Base-by-base conservation (phyloP, 2,888 invertebrate species). In the Melieria crassipennis region DNA sequence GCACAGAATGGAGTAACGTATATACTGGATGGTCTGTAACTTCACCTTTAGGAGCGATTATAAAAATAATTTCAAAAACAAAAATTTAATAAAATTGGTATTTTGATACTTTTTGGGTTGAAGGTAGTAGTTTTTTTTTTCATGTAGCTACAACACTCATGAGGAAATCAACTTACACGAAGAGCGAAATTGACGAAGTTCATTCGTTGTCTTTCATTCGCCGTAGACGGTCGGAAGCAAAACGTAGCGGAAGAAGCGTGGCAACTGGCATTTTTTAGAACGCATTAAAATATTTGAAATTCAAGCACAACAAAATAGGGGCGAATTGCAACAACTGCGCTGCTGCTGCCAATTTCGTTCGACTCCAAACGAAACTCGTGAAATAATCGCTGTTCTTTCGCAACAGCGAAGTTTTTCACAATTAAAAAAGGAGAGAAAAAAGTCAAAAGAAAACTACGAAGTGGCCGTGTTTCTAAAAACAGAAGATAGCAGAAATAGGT, bases 171-270 rank as follows among this genome's bases (percentile, higher is more conserved):
- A 30, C 30, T 30, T 30, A 30, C 30, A 30, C 30, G 30, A 30
- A 30, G 30, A 30, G 30, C 30, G 30, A 30, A 30, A 30, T 30
- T 30, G 30, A 30, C 30, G 30, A 30, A 30, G 30, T 30, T 52
- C 67, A 67, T 66, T 67, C 73, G 69, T 70, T 66, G 58, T 63
- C 50, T 43, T 67, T 64, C 64, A 57, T 70, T 73, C 66, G 67
- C 57, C 60, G 63, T 60, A 47, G 52, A 58, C 43, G 30, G 66
- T 47, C 67, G 46, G 9, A 57, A 47, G 16, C 10, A 13, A 30
- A 30, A 62, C 7, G 11, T 11, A 6, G 30, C 9, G 50, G 5
- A 52, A n/a, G 1, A 58, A 67, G 64, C 47, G n/a, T 52, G 30
- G 50, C n/a, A 10, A 50, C 45, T 50, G 60, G 57, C 55, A 58